These are phyloP conservation scores for Lasioglossum marginatum DNA, from an alignment of 2,888 invertebrate genomes.

Conservation along the genomic window DNA sequence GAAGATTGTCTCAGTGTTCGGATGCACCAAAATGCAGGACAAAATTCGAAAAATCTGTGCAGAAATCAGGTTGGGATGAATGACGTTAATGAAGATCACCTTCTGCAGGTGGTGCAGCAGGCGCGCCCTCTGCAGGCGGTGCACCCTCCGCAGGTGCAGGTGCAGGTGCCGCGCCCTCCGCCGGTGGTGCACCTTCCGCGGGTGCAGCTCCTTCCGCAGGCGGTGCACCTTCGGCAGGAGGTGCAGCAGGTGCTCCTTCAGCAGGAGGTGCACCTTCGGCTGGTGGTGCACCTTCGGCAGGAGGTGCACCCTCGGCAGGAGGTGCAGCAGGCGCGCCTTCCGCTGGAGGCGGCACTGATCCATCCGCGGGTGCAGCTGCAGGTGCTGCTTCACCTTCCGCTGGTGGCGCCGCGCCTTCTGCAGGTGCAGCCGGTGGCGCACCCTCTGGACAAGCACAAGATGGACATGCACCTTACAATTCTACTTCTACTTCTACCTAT, in stretches of 20 bases:
- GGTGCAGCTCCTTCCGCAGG: constrained; percentile 69
- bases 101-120: constrained; percentile 74
- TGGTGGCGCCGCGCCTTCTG: constrained; percentile 73
- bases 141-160: constrained; percentile 71
- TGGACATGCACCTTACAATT: constrained; percentile 15
- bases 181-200: constrained; percentile 81
- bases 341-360: constrained; percentile 77
- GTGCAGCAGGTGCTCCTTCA: constrained; percentile 79
- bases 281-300: constrained; percentile 69
- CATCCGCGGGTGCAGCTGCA: constrained; percentile 69
- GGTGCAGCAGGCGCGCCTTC: constrained; percentile 77
- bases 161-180: constrained; percentile 75
- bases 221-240: constrained; percentile 67
- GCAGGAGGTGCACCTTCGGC: constrained; percentile 77
- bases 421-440: constrained; percentile 63
- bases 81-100: constrained; percentile 56
- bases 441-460: constrained; percentile 53
- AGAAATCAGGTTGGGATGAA: constrained; percentile 2
- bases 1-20: not conserved
- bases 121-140: constrained; percentile 81
- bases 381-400: constrained; percentile 40
- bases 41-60: not conserved
- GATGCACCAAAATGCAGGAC: not conserved
- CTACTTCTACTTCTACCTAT: constrained; percentile 1
- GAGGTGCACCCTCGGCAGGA: constrained; percentile 80